Evolutionary conservation across 2,888 invertebrate genomes (phyloP).

Genomic region (Trissonchulus latispiculum): DNA sequence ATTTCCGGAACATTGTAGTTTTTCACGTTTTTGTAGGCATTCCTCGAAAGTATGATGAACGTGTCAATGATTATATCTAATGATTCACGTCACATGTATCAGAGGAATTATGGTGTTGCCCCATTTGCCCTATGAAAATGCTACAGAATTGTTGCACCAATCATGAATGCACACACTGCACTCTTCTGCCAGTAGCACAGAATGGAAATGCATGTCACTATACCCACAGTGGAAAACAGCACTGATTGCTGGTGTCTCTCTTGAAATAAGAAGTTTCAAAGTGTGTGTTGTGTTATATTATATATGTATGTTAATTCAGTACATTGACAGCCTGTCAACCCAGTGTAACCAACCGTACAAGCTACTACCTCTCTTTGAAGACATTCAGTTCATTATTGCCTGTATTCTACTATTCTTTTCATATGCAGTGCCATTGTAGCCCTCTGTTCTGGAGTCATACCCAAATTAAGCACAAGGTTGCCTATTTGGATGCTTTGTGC

Average conservation of each 20-base stretch:
- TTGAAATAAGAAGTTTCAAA: no score
- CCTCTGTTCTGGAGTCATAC: constrained; percentile 42
- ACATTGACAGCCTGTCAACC: no score
- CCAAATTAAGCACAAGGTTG: constrained; percentile 42
- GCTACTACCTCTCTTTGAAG: no score
- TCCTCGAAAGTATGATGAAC: background rate
- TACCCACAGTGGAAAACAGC: no score
- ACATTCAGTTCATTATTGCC: background rate
- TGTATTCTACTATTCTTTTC: background rate
- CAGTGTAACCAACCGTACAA: no score
- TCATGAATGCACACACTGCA: background rate
- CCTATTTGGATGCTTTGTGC: constrained; percentile 38
- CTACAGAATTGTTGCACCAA: constrained; percentile 26
- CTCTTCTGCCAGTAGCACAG: constrained; percentile 27
- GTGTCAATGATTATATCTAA: background rate
- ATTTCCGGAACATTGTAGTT: no score
- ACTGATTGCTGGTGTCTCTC: no score
- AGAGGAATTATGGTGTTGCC: constrained; percentile 34
- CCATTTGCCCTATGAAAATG: constrained; percentile 33
- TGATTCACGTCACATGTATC: background rate
- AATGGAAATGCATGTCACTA: constrained; percentile 39
- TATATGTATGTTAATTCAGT: no score
- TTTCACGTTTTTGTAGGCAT: background rate
- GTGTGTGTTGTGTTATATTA: no score
- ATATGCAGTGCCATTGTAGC: constrained; percentile 40